Evolutionary conservation across 1,140 invertebrate genomes (phyloP).

Genomic region (Ceratosolen fusciceps): DNA sequence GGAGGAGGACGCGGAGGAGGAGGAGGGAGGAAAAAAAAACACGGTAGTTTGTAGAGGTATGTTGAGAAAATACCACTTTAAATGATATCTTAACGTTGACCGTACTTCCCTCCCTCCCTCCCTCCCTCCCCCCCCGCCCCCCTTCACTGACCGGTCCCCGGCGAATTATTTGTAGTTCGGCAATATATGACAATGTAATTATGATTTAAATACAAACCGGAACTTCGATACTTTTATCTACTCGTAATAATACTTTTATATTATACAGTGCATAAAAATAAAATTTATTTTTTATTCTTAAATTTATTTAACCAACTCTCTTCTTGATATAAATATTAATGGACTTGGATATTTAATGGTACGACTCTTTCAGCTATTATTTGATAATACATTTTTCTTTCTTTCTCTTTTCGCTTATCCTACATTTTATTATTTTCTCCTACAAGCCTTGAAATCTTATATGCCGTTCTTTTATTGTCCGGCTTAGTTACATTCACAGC

Average conservation of each 20-base stretch:
- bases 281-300: no score
- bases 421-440: not conserved
- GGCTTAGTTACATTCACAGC: not conserved
- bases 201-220: no score
- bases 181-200: not conserved
- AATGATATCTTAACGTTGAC: conserved; percentile 7
- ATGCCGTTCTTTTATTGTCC: not conserved
- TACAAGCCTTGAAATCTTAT: no score
- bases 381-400: not conserved
- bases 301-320: no score
- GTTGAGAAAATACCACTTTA: not conserved
- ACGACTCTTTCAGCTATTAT: not conserved
- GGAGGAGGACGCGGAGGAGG: no score
- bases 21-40: not conserved
- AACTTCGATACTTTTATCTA: not conserved
- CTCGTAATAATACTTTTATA: no score
- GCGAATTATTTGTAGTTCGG: not conserved
- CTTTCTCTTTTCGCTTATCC: not conserved
- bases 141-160: no score
- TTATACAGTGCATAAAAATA: no score
- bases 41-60: not conserved
- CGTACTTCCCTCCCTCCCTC: not conserved
- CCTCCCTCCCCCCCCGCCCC: no score
- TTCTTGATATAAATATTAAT: no score
- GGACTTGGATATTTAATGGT: not conserved